Evolutionary conservation across 2,113 vertebrate genomes (phyloP).

Genomic region (Pyxicephalus adspersus): DNA sequence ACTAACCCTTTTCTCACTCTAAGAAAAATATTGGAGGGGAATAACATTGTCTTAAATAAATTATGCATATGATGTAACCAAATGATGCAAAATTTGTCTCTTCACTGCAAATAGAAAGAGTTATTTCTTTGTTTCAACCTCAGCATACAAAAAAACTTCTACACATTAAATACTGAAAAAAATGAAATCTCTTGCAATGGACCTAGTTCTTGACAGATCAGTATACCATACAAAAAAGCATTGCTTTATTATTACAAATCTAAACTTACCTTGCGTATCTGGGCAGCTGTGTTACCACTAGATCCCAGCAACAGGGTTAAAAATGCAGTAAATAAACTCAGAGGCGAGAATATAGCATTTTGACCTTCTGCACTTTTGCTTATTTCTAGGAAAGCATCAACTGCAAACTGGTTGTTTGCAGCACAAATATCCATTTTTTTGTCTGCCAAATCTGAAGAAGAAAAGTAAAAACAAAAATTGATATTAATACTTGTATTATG

Average conservation of each 20-base stretch:
- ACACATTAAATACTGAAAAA: neutral
- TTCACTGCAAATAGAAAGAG: too few species aligned
- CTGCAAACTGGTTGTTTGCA: slow-evolving; percentile 79
- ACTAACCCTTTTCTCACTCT: too few species aligned
- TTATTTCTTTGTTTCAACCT: too few species aligned
- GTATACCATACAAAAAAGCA: neutral
- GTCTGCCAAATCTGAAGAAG: neutral
- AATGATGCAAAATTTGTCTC: too few species aligned
- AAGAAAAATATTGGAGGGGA: too few species aligned
- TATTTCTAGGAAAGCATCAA: slow-evolving; percentile 79
- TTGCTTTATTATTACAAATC: neutral
- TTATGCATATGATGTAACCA: too few species aligned
- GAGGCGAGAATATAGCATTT: slow-evolving; percentile 82
- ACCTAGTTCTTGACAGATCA: neutral
- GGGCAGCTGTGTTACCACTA: slow-evolving; percentile 75
- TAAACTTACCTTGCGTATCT: slow-evolving; percentile 82
- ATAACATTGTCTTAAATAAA: too few species aligned
- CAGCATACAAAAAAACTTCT: too few species aligned
- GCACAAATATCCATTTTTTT: slow-evolving; percentile 55
- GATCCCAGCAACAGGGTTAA: slow-evolving; percentile 82
- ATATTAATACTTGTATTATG: too few species aligned
- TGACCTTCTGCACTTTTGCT: slow-evolving; percentile 57
- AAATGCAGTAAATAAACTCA: slow-evolving; percentile 82
- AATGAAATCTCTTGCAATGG: neutral
- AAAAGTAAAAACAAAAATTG: neutral